Percentiles rank a stretch among this genome's conserved stretches.
These are phyloP conservation scores for Dryocosmus kuriphilus DNA, from an alignment of 2,888 invertebrate species.

Conservation along the genomic window DNA sequence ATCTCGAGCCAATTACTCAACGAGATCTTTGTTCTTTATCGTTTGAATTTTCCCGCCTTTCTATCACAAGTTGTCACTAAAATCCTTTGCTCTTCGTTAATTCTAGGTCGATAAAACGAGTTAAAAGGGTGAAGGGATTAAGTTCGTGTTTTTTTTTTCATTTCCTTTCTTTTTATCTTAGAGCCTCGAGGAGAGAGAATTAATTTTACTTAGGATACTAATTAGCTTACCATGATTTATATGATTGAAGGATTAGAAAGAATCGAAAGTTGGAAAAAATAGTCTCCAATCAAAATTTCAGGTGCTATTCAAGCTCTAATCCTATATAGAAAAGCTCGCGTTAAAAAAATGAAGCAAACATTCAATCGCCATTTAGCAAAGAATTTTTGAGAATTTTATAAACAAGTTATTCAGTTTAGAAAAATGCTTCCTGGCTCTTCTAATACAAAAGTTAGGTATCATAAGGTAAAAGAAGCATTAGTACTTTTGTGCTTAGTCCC, in stretches of 20 bases:
- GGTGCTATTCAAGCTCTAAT: not conserved
- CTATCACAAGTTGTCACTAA: not conserved
- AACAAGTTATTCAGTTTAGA: no score
- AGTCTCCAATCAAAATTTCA: not conserved
- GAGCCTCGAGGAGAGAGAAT: not conserved
- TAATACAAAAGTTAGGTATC: no score
- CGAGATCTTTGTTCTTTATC: not conserved
- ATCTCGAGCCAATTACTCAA: constrained; percentile 29
- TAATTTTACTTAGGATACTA: not conserved
- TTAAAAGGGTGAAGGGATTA: not conserved
- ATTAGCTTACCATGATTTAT: not conserved
- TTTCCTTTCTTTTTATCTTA: not conserved
- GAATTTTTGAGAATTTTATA: no score
- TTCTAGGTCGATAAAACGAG: not conserved
- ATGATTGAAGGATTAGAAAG: not conserved
- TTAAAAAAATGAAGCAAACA: no score
- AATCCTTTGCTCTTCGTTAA: constrained; percentile 6
- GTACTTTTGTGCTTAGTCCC: no score
- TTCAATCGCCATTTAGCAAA: no score
- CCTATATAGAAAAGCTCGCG: not conserved
- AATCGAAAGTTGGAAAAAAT: not conserved
- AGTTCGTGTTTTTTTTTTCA: not conserved
- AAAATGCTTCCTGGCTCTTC: no score
- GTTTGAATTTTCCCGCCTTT: constrained; percentile 28
- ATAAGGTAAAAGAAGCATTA: no score